Conservation (phyloP, 2,113 vertebrate genomes). For the Ammodramus savannarum region DNA sequence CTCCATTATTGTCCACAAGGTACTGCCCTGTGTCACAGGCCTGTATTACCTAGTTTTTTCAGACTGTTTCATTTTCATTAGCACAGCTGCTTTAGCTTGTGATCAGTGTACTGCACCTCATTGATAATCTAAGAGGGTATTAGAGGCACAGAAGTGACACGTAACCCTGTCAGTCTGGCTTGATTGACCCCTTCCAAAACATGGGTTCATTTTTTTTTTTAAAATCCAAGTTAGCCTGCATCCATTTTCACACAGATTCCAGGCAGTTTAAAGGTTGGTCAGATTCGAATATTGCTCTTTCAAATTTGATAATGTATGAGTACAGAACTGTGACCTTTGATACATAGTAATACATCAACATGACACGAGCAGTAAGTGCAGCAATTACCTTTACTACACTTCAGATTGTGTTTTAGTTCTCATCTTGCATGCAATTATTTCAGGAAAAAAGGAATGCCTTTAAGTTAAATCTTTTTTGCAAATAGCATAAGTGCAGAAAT, state of each 20-base stretch:
- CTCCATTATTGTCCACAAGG: constrained; percentile 66
- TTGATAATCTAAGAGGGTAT: constrained; percentile 87
- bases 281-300: constrained; percentile 88
- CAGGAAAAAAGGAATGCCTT: constrained; percentile 30
- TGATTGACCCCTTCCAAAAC: constrained; percentile 91
- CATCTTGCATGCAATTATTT: constrained; percentile 72
- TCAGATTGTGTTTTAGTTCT: constrained; percentile 69
- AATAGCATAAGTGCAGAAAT: constrained; percentile 42
- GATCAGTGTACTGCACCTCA: constrained; percentile 88
- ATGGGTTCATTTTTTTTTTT: constrained; percentile 72
- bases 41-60: constrained; percentile 70
- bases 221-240: constrained; percentile 63
- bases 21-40: constrained; percentile 68
- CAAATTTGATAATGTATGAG: constrained; percentile 99
- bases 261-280: constrained; percentile 84
- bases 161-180: constrained; percentile 81
- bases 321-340: constrained; percentile 94
- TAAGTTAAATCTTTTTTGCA: constrained; percentile 47
- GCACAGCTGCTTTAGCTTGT: constrained; percentile 87
- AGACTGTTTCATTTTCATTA: constrained; percentile 89
- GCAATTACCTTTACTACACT: constrained; percentile 82
- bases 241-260: constrained; percentile 75
- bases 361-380: constrained; percentile 90
- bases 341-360: constrained; percentile 92
- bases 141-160: constrained; percentile 84